Evolutionary conservation across 2,888 invertebrate genomes (phyloP), one percentile per base, ranked within the genome.

Genomic region (Elysia crispata): DNA sequence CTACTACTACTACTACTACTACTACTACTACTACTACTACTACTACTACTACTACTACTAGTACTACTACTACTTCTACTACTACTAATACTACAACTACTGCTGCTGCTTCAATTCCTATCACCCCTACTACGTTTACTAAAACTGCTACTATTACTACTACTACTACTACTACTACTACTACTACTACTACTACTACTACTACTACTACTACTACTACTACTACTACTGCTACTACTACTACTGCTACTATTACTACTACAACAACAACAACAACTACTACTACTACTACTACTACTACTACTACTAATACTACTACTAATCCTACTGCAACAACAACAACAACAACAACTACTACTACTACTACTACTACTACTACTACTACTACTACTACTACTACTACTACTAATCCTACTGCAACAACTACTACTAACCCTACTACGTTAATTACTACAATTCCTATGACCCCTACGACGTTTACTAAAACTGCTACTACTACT

Each of bases 141-240:
- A 50, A 23, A 50, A 73, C 54, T 73, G 20, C 20, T 50, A 20
- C 73, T 73, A 13, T 25, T 49, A 50, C 41, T 49, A n/a, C 49
- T 73, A 50, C 73, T 50, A 50, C 73, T 73, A 23, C 73, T 73
- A 73, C 73, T 73, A 73, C 30, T 73, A 73, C 73, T 54, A 73
- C 73, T 73, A 73, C 73, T 50, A 50, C 54, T 73, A 73, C 50
- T 73, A 73, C 50, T 23, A 49, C 50, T 73, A 50, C 54, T 73
- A 73, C 73, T 73, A 73, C 73, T 73, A 73, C 73, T 73, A 73
- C 73, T 73, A 73, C 73, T 73, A 73, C 73, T 50, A 50, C 73
- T 73, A 73, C 73, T 73, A 73, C 73, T 50, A 73, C 73, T 73
- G 54, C 54, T 73, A 73, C 73, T 73, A 73, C 73, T 73, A 73